Evolutionary conservation across 2,113 vertebrate species (phyloP).

Genomic region (Callipepla squamata): DNA sequence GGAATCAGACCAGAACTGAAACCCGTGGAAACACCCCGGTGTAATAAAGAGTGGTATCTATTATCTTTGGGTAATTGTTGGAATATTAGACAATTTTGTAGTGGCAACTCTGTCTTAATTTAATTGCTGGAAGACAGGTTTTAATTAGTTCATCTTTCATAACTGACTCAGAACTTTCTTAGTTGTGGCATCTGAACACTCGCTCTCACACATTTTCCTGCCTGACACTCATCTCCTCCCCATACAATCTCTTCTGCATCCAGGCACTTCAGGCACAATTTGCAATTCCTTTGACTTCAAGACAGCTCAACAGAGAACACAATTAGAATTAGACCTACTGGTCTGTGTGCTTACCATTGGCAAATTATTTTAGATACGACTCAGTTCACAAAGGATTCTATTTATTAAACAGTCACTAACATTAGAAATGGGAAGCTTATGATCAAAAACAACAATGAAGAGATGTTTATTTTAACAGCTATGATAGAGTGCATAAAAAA

Average conservation of each 20-base stretch:
- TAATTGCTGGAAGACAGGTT: neutral
- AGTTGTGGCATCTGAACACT: neutral
- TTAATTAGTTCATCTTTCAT: slow-evolving; percentile 12
- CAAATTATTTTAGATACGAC: neutral
- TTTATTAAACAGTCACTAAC: neutral
- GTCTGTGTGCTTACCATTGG: neutral
- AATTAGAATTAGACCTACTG: neutral
- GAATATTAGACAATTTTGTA: neutral
- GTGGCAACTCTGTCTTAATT: neutral
- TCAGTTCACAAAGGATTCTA: neutral
- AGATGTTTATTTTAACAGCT: neutral
- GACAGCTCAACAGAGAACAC: neutral
- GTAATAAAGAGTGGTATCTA: neutral
- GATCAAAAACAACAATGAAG: neutral
- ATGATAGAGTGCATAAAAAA: neutral
- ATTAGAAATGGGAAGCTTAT: neutral
- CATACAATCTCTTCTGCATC: neutral
- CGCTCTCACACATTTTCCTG: neutral
- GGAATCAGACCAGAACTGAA: neutral
- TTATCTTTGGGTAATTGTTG: neutral
- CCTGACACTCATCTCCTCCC: neutral
- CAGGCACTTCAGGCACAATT: neutral
- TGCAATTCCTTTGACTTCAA: neutral
- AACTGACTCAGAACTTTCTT: neutral
- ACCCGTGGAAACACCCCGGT: neutral